Evolutionary conservation across 2,888 invertebrate species (phyloP).

Genomic region (Drosophila paramelanica): DNA sequence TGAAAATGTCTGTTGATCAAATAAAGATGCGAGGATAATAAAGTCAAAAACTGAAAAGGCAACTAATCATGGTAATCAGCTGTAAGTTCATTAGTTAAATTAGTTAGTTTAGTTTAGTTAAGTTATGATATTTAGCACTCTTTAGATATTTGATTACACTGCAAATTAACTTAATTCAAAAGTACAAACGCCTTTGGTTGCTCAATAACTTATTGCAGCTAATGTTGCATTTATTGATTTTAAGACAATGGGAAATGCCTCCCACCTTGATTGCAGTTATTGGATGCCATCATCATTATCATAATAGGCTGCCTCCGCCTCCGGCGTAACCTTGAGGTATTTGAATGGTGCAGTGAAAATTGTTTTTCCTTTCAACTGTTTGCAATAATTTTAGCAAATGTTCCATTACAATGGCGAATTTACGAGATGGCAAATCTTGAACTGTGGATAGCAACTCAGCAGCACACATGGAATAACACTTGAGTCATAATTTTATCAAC

Average conservation of each 20-base stretch:
- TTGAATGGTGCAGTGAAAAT: slow-evolving; percentile 7
- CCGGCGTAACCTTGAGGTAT: slow-evolving; percentile 33
- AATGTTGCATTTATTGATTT: slow-evolving; percentile 1
- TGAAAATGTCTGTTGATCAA: no score
- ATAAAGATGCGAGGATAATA: no score
- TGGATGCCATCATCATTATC: slow-evolving; percentile 32
- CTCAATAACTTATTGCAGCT: neutral
- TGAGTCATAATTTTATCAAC: slow-evolving; percentile 65
- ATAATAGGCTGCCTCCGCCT: slow-evolving; percentile 21
- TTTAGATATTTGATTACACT: no score
- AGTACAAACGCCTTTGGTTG: neutral
- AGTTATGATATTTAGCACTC: no score
- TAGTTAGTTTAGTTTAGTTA: no score
- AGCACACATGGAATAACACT: slow-evolving; percentile 51
- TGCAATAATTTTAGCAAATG: slow-evolving; percentile 43
- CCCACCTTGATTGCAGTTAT: slow-evolving; percentile 29
- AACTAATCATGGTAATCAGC: no score
- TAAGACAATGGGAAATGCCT: neutral
- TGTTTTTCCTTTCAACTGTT: slow-evolving; percentile 43
- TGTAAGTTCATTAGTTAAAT: no score
- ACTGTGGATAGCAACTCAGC: slow-evolving; percentile 9
- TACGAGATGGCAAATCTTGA: slow-evolving; percentile 41
- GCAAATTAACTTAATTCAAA: neutral
- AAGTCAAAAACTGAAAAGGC: no score
- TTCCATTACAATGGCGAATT: slow-evolving; percentile 52